These are phyloP conservation scores for Chelmon rostratus DNA, from an alignment of 2,797 vertebrate species.

Conservation along the genomic window DNA sequence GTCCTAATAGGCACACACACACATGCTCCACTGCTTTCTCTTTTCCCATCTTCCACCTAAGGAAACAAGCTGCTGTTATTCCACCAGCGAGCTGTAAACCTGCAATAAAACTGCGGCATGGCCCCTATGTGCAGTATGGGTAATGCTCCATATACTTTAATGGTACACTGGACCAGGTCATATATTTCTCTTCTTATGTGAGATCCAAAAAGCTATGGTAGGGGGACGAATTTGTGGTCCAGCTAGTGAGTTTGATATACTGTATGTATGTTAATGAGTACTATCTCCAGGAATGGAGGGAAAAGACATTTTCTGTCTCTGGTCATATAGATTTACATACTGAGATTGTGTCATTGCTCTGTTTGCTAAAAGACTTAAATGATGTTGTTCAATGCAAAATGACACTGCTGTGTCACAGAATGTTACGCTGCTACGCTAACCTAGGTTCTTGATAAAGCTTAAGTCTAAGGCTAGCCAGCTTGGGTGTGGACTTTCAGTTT, in stretches of 20 bases:
- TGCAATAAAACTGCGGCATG: slow-evolving; percentile 81
- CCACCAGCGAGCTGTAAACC: slow-evolving; percentile 79
- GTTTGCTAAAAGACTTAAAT: not conserved
- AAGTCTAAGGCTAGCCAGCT: too few relatives aligned
- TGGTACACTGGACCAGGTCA: slow-evolving; percentile 75
- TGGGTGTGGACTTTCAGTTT: too few relatives aligned
- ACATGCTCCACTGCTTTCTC: slow-evolving; percentile 36
- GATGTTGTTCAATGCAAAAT: not conserved
- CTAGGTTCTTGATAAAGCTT: too few relatives aligned
- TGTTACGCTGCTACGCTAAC: too few relatives aligned
- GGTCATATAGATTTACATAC: slow-evolving; percentile 7
- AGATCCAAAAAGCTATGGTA: slow-evolving; percentile 59
- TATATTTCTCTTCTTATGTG: slow-evolving; percentile 83
- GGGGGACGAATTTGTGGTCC: slow-evolving; percentile 46
- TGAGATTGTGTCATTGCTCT: not conserved
- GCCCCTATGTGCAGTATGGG: slow-evolving; percentile 78
- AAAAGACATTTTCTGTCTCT: slow-evolving; percentile 6
- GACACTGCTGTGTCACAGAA: not conserved
- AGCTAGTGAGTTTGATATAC: slow-evolving; percentile 45
- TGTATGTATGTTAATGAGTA: slow-evolving; percentile 45
- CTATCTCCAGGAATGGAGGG: slow-evolving; percentile 16
- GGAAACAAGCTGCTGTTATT: slow-evolving; percentile 79
- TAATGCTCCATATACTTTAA: slow-evolving; percentile 88
- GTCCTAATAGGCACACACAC: slow-evolving; percentile 51
- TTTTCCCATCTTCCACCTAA: slow-evolving; percentile 60